Evolutionary conservation across 1,140 invertebrate species (phyloP).

Genomic region (Aphelenchoides besseyi): DNA sequence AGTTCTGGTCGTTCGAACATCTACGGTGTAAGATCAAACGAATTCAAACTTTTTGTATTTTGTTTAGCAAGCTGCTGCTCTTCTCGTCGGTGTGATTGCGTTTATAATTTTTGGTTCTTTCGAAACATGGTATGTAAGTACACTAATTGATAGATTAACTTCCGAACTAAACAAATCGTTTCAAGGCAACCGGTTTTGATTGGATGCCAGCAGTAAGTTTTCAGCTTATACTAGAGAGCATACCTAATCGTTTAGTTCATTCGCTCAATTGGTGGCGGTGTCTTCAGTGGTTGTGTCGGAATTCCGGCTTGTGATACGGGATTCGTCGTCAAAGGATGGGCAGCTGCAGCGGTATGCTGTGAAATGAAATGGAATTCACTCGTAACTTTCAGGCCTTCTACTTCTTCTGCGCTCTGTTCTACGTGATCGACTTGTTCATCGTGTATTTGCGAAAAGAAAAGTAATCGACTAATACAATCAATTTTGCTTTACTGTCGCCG

Average conservation of each 20-base stretch:
- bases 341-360: constrained; percentile 54
- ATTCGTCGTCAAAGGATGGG: constrained; percentile 62
- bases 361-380: not conserved
- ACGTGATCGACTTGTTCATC: constrained; percentile 48
- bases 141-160: not conserved
- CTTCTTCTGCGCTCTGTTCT: constrained; percentile 55
- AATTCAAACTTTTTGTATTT: not conserved
- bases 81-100: constrained; percentile 49
- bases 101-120: constrained; percentile 60
- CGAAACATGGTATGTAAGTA: constrained; percentile 62
- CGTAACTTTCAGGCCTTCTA: constrained; percentile 53
- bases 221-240: no score
- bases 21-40: not conserved
- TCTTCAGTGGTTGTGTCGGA: constrained; percentile 59
- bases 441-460: constrained; percentile 55
- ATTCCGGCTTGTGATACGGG: constrained; percentile 59
- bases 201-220: constrained; percentile 60
- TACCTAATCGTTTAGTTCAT: no score
- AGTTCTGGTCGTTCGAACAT: constrained; percentile 40
- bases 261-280: constrained; percentile 57
- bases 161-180: not conserved
- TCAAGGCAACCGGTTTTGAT: constrained; percentile 53
- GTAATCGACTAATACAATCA: no score
- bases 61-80: constrained; percentile 58
- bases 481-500: constrained; percentile 1